Evolutionary conservation across 2,113 vertebrate species (phyloP).

Genomic region (Xiphias gladius): DNA sequence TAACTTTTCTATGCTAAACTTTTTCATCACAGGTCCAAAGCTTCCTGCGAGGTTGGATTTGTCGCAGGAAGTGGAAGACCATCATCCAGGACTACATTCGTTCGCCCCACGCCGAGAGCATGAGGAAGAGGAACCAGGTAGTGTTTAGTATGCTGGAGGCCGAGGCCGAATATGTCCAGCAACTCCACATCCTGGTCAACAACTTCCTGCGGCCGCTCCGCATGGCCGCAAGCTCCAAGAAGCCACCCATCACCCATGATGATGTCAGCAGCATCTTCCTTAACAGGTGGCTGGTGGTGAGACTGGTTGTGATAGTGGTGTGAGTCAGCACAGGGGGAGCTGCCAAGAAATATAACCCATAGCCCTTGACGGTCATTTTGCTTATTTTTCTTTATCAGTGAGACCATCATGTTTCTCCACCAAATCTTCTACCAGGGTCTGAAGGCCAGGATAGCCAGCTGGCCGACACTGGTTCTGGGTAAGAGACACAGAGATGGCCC

Average conservation of each 20-base stretch:
- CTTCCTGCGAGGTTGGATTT: constrained; percentile 97
- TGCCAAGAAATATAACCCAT: neutral
- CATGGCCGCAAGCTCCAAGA: constrained; percentile 99
- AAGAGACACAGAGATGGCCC: constrained; percentile 48
- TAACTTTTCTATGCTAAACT: neutral
- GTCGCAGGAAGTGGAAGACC: constrained; percentile 98
- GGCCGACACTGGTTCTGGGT: constrained; percentile 98
- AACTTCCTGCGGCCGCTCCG: constrained; percentile 97
- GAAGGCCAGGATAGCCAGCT: constrained; percentile 97
- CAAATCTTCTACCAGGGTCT: constrained; percentile 99
- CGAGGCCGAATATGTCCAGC: constrained; percentile 97
- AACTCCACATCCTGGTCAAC: constrained; percentile 98
- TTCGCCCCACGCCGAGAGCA: constrained; percentile 96
- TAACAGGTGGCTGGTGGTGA: constrained; percentile 88
- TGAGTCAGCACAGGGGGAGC: neutral
- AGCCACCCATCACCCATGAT: constrained; percentile 95
- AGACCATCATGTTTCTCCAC: constrained; percentile 99
- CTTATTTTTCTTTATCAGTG: constrained; percentile 83
- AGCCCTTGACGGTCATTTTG: constrained; percentile 10
- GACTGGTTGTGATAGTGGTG: constrained; percentile 16
- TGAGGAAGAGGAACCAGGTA: constrained; percentile 98
- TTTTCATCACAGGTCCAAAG: constrained; percentile 91
- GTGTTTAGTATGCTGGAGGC: constrained; percentile 99
- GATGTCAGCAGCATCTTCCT: constrained; percentile 99
- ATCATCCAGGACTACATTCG: constrained; percentile 99